A percentile compares a stretch with the other conserved stretches of the same genome.
Evolutionary conservation across 2,113 vertebrate genomes (phyloP).

Genomic region (Burhinus bistriatus): DNA sequence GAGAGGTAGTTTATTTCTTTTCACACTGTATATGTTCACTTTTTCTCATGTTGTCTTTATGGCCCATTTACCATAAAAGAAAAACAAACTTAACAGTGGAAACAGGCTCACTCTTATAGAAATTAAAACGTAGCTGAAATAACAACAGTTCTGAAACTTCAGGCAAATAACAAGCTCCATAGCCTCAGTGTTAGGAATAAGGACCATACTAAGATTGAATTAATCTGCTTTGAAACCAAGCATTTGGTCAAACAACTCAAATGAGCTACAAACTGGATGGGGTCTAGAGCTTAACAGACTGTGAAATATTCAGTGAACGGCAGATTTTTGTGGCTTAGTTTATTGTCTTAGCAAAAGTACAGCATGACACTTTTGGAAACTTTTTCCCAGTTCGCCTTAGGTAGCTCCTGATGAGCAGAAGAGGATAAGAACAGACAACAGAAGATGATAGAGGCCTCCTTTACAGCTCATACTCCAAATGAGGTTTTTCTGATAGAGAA

Average conservation of each 20-base stretch:
- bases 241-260: background rate
- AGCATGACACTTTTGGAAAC: background rate
- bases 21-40: background rate
- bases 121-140: background rate
- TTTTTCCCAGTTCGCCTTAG: background rate
- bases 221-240: background rate
- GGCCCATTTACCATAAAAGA: background rate
- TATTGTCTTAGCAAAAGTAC: background rate
- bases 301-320: background rate
- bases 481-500: background rate
- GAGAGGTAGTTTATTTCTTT: background rate
- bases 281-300: background rate
- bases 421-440: background rate
- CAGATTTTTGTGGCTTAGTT: background rate
- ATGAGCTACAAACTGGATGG: background rate
- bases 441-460: background rate
- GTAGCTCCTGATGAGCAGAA: background rate
- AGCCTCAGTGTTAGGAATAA: background rate
- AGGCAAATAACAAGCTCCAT: background rate
- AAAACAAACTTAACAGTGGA: background rate
- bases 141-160: background rate
- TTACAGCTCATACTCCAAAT: background rate
- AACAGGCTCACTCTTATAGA: background rate
- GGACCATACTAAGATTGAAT: background rate
- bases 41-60: background rate